Base-by-base conservation (phyloP, 1,140 invertebrate genomes). In the Leptopilina boulardi region DNA sequence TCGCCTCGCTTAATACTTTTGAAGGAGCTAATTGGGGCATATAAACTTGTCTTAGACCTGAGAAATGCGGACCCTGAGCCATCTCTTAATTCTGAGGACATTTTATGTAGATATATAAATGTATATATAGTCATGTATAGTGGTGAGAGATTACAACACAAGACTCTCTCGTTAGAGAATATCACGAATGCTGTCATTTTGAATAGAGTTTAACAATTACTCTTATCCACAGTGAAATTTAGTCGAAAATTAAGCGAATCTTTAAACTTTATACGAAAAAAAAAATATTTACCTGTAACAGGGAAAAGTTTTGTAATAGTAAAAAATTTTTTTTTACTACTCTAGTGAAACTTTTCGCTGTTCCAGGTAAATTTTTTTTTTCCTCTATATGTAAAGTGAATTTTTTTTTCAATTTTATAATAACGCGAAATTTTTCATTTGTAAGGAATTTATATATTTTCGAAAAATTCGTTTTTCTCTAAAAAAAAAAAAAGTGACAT, bases 11-110 rank as follows among this genome's bases (percentile, higher is more conserved):
- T 66, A 66, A 30, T 66, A 30, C 59, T 30, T 66, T 66, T 23
- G 18, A 59, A 66, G 59, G 59, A 26, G 59, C 59, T 66, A 66
- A 66, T 66, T 66, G 59, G 59, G 26, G 59, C 59, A 30, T 66
- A 66, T 66, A 66, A 66, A 66, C 23, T 66, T 66, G 26, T 34
- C 59, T 66, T 34, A 66, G 59, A 66, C 59, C 23, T 66, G 23
- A 66, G 26, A 30, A 66, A 66, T 30, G 23, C 23, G 23, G 59
- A 66, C 59, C 26, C 56, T 38, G 15, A 30, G 26, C 11, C 59
- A 66, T 66, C 59, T 66, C 26, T 30, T 66, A 66, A 66, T 66
- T 66, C 59, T 34, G 59, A 18, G 23, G 59, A 66, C 59, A 66
- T 66, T 66, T 66, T 30, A 6, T n/a, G n/a, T n/a, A n/a, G n/a